Evolutionary conservation across 2,888 invertebrate species (phyloP), one percentile per base, ranked within the genome.

Genomic region (Thereva nobilitata): DNA sequence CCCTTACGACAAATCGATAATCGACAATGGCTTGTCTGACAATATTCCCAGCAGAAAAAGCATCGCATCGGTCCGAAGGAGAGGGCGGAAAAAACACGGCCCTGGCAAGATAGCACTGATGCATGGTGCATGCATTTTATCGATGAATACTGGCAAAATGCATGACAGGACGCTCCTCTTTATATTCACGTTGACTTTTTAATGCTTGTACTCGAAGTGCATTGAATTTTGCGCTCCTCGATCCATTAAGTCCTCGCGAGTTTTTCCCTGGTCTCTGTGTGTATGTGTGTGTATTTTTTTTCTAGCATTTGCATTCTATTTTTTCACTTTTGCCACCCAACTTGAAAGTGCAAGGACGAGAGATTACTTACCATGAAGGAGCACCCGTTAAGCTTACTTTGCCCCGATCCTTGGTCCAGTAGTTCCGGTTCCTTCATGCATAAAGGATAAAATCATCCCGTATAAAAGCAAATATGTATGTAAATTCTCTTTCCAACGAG

Each of bases 1-100:
- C 68, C 65, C 71, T 64, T 68, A 66, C 67, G 70, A 69, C 69
- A 71, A 71, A 71, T 71, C 70, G 69, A 70, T 68, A 71, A 71
- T 71, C 71, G 67, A 67, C 70, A 70, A 70, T 68, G 68, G 67
- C 61, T 69, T 69, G 68, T 69, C 69, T 69, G 61, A 45, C 54
- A 54, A 59, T 59, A 59, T 59, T 59, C 59, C 49, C 49, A 59
- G 12, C 49, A 49, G 59, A 50, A 63, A 63, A 63, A 63, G 50
- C 63, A 63, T 52, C 42, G 52, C 7, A 34, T 10, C n/a, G 34
- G 42, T 10, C 50, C 44, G 10, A 45, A 45, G 45, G 45, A 59
- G 35, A 41, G 4, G 7, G 12, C 9, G 42, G 5, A 55, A 56
- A 55, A 54, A 61, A 49, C 37, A 63, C 23, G 41, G 52, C 40